A percentile compares a stretch with the other conserved stretches of the same genome.
Evolutionary conservation across 2,888 invertebrate genomes (phyloP).

Genomic region (Auanema sp.): DNA sequence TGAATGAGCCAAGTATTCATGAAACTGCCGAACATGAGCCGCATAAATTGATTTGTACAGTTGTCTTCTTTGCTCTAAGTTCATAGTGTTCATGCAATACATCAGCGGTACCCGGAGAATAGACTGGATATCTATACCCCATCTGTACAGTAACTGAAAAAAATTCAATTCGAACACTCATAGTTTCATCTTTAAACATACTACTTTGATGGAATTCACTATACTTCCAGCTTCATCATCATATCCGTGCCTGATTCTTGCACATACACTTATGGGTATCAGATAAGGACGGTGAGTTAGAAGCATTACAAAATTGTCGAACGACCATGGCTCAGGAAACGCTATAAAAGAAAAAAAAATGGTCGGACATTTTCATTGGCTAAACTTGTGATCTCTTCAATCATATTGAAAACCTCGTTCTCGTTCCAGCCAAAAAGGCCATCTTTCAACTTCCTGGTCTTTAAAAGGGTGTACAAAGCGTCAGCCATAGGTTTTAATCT

Average conservation of each 20-base stretch:
- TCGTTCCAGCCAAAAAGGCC: slow-evolving; percentile 5
- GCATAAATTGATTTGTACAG: slow-evolving; percentile 8
- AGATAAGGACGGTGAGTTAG: slow-evolving; percentile 14
- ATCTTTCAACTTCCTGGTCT: not conserved
- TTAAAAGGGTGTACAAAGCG: slow-evolving; percentile 6
- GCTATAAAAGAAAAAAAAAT: slow-evolving; percentile 19
- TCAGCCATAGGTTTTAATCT: slow-evolving; percentile 7
- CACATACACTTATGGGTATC: slow-evolving; percentile 14
- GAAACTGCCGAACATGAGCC: slow-evolving; percentile 11
- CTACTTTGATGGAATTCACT: slow-evolving; percentile 23
- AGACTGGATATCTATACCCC: not conserved
- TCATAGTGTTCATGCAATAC: slow-evolving; percentile 8
- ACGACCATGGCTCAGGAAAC: slow-evolving; percentile 35
- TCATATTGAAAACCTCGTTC: slow-evolving; percentile 18
- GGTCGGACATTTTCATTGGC: not conserved
- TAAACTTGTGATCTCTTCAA: slow-evolving; percentile 26
- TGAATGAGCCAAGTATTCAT: not conserved
- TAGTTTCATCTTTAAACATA: slow-evolving; percentile 3
- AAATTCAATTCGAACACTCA: not conserved
- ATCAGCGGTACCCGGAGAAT: slow-evolving; percentile 5
- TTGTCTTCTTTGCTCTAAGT: slow-evolving; percentile 1
- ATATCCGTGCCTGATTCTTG: slow-evolving; percentile 18
- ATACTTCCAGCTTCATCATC: slow-evolving; percentile 25
- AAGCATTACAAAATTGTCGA: slow-evolving; percentile 36
- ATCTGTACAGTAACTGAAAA: slow-evolving; percentile 18